A percentile compares a stretch with the other conserved stretches of the same genome.
phyloP scores from a whole-genome alignment of 2,888 invertebrate species.

The Drosophila differens region DNA sequence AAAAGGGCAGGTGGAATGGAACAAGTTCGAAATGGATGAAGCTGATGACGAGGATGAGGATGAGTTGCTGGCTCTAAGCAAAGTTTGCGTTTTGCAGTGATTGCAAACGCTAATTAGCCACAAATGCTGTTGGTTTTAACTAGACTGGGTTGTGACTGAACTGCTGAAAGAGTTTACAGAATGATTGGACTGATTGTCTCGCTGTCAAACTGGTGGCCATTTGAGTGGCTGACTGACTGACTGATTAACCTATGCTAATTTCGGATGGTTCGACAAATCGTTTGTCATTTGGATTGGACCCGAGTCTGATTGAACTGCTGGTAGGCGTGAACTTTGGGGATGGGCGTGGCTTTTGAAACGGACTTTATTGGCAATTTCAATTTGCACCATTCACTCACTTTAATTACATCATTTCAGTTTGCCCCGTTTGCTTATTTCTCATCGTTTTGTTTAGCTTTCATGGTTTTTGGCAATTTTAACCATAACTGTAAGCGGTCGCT shows the following conservation, averaged over 20 bases:
- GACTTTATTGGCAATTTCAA: constrained; percentile 18
- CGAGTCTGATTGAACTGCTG: constrained; percentile 30
- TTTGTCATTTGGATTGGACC: constrained; percentile 38
- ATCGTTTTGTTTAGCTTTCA: not conserved
- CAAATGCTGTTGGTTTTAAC: constrained; percentile 35
- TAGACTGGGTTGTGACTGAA: not conserved
- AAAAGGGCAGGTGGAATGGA: constrained; percentile 19
- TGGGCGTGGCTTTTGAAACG: constrained; percentile 8
- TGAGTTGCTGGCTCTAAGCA: constrained; percentile 1
- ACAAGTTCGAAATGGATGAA: not conserved
- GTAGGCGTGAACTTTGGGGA: constrained; percentile 1
- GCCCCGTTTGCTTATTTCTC: constrained; percentile 7
- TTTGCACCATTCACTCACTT: constrained; percentile 19
- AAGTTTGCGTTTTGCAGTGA: constrained; percentile 45
- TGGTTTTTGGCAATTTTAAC: not conserved
- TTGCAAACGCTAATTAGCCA: constrained; percentile 60
- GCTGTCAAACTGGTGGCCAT: not conserved
- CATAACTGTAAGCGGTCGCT: constrained; percentile 1
- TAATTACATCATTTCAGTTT: constrained; percentile 30
- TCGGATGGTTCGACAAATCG: constrained; percentile 25
- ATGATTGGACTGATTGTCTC: constrained; percentile 6
- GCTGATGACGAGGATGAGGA: not conserved
- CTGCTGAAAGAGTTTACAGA: constrained; percentile 26
- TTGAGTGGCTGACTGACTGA: constrained; percentile 15
- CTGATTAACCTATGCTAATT: constrained; percentile 72